These are phyloP conservation scores for Nasonia longicornis DNA, from an alignment of 1,140 invertebrate genomes.

Conservation along the genomic window DNA sequence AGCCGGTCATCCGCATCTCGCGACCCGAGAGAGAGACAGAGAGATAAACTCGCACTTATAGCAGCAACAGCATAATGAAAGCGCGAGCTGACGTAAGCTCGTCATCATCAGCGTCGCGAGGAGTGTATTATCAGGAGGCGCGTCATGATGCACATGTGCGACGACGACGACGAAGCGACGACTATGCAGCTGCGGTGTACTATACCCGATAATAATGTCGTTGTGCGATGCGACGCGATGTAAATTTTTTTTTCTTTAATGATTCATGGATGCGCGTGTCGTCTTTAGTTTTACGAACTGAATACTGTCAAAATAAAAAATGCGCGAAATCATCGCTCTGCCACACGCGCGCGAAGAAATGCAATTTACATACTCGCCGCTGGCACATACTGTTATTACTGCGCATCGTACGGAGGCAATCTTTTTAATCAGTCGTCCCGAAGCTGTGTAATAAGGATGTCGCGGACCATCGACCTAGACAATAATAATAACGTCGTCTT, in stretches of 20 bases:
- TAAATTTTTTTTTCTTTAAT: not conserved
- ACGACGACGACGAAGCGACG: too few species aligned
- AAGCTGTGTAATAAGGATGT: conserved; percentile 52
- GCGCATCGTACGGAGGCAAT: conserved; percentile 42
- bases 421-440: conserved; percentile 53
- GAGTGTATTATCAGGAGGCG: not conserved
- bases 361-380: conserved; percentile 32
- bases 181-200: too few species aligned
- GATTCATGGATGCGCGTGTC: too few species aligned
- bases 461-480: conserved; percentile 36
- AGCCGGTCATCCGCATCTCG: not conserved
- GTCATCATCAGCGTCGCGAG: not conserved
- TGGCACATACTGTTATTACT: conserved; percentile 4
- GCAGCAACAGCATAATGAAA: not conserved
- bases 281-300: not conserved
- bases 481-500: conserved; percentile 48
- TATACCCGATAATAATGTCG: not conserved
- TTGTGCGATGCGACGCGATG: not conserved
- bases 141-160: not conserved
- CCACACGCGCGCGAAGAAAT: not conserved
- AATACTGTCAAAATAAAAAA: not conserved
- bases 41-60: not conserved
- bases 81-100: not conserved
- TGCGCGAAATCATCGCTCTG: too few species aligned
- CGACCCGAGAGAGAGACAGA: not conserved